Evolutionary conservation across 2,113 vertebrate species (phyloP), one percentile per base, ranked within the genome.

Genomic region (Sprattus sprattus): DNA sequence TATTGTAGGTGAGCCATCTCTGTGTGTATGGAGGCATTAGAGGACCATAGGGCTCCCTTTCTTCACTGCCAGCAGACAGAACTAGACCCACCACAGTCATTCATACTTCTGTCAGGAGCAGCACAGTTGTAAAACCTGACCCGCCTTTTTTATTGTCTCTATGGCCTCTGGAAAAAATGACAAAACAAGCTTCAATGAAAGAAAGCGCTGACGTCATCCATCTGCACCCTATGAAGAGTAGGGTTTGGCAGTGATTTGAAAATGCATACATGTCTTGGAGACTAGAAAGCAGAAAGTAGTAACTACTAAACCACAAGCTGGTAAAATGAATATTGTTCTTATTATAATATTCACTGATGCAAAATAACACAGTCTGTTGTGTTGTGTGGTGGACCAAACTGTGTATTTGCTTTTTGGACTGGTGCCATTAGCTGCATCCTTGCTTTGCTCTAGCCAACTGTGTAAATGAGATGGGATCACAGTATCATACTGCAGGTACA

Each of bases 161-260:
- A 52, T 64, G 82, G 13, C 81, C 28, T n/a, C 78, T 83, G 82
- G 87, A 87, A 83, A 64, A 88, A 88, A 87, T 88, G 85, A 88
- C 82, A 82, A 88, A 83, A 57, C 82, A 22, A 83, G 10, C 16
- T 78, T 78, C 71, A 78, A 32, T 78, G 25, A 78, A 78, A 39
- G 39, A 78, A 6, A 78, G 44, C 28, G 13, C 54, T 60, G 32
- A 32, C 71, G 28, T 78, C 16, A 39, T 78, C 11, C 71, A 78
- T 78, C 28, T 39, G 32, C 28, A 78, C 28, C 32, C 71, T 78
- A 32, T 78, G 32, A 32, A 32, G 13, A 44, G 71, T 13, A 78
- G 32, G 13, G 11, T 6, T 15, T 78, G 71, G 71, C 71, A 78
- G 71, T 78, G 28, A 39, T 78, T 78, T 78, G 25, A 78, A 78